Conservation (phyloP, 2,113 vertebrate species). For the Burhinus bistriatus region DNA sequence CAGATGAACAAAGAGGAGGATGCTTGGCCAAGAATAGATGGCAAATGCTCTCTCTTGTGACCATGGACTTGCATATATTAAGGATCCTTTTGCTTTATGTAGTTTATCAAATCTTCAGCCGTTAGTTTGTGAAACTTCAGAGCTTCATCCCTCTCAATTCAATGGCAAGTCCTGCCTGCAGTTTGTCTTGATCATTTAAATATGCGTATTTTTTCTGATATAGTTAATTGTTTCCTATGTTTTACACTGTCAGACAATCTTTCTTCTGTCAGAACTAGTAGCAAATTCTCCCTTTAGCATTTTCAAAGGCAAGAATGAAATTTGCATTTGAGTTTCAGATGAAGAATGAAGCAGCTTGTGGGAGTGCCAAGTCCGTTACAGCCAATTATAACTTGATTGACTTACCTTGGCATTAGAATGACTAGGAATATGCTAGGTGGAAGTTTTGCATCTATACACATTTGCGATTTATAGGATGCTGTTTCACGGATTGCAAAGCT, state of each 20-base stretch:
- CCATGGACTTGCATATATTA: not conserved
- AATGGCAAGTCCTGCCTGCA: not conserved
- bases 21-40: not conserved
- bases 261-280: not conserved
- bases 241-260: not conserved
- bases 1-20: not conserved
- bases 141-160: not conserved
- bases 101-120: not conserved
- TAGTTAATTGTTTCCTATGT: not conserved
- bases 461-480: not conserved
- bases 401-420: conserved; percentile 1
- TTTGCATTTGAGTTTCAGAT: not conserved
- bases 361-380: conserved; percentile 25
- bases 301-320: not conserved
- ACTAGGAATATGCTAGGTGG: not conserved
- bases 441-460: not conserved
- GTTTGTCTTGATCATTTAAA: not conserved
- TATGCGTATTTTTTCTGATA: not conserved
- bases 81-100: not conserved
- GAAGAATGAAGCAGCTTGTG: conserved; percentile 11
- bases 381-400: conserved; percentile 53
- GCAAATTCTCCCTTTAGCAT: not conserved
- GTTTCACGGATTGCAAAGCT: not conserved
- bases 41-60: not conserved
- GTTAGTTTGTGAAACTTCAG: not conserved